These are phyloP conservation scores for Rhinophrynus dorsalis DNA, from an alignment of 2,797 vertebrate genomes.

Conservation along the genomic window DNA sequence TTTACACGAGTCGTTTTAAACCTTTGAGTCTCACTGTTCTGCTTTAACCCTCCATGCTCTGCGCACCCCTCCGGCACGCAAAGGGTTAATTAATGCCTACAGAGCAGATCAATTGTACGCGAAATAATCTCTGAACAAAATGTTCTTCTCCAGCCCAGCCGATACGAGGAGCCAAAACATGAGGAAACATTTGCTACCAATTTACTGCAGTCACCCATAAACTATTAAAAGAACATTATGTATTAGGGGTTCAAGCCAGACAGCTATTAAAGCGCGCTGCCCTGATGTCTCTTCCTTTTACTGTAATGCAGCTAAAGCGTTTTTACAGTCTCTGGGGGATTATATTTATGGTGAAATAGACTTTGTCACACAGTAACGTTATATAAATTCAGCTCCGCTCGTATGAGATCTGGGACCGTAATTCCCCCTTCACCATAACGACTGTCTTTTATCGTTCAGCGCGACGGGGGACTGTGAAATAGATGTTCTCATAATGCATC, in stretches of 20 bases:
- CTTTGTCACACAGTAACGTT: slow-evolving; percentile 64
- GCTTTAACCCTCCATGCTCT: too few species aligned
- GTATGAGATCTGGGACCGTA: slow-evolving; percentile 52
- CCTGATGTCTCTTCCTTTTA: slow-evolving; percentile 61
- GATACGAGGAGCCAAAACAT: slow-evolving; percentile 73
- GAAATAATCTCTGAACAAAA: slow-evolving; percentile 70
- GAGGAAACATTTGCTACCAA: slow-evolving; percentile 74
- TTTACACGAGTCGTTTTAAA: too few species aligned
- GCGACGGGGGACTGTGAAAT: not conserved
- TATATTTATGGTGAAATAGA: slow-evolving; percentile 63
- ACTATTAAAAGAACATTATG: slow-evolving; percentile 79
- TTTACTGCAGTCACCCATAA: slow-evolving; percentile 76
- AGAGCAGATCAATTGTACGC: slow-evolving; percentile 69
- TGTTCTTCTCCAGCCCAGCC: slow-evolving; percentile 67
- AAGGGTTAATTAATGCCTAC: too few species aligned
- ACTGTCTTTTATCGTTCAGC: slow-evolving; percentile 53
- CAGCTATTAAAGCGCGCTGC: slow-evolving; percentile 70
- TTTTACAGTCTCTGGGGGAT: slow-evolving; percentile 63
- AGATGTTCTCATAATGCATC: not conserved
- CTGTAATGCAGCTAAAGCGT: slow-evolving; percentile 65
- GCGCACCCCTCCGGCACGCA: too few species aligned
- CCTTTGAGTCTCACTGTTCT: too few species aligned
- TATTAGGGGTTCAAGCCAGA: slow-evolving; percentile 74
- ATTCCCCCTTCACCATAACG: slow-evolving; percentile 54
- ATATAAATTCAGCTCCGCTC: slow-evolving; percentile 57